Percentiles rank a stretch among this genome's conserved stretches.
Conservation (phyloP, 2,113 vertebrate species). For the Heliornis fulica region DNA sequence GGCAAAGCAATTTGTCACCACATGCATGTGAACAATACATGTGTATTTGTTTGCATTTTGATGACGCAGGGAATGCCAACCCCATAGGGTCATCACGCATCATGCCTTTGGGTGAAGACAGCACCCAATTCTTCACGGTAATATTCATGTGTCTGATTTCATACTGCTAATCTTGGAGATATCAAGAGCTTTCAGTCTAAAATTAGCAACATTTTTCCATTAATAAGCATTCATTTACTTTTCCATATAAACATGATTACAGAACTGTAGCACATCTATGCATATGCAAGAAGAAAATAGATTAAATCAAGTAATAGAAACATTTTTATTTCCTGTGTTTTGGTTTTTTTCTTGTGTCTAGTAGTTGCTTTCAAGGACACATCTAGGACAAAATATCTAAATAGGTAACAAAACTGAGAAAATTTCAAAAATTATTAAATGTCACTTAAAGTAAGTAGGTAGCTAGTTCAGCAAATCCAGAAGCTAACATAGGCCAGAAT, state of each 20-base stretch:
- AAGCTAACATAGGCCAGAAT: background rate
- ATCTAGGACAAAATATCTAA: background rate
- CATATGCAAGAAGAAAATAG: background rate
- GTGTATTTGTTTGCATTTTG: background rate
- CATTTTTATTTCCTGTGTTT: background rate
- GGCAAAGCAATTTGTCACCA: background rate
- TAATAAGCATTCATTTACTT: background rate
- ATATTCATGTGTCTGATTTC: background rate
- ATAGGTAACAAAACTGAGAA: background rate
- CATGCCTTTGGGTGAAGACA: background rate
- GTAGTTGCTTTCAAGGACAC: constrained; percentile 27
- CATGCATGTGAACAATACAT: background rate
- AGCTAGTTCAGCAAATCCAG: background rate
- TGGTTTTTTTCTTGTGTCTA: background rate
- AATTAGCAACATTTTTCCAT: background rate
- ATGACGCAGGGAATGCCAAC: background rate
- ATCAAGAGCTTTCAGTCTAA: background rate
- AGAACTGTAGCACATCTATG: background rate
- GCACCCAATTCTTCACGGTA: background rate
- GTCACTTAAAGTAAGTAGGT: background rate
- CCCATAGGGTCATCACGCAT: rapidly evolving
- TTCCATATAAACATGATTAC: background rate
- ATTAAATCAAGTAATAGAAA: background rate
- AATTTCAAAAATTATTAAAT: background rate
- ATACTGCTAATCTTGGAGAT: background rate